Evolutionary conservation across 2,113 vertebrate genomes (phyloP), one percentile per base, ranked within the genome.

Genomic region (Excalfactoria chinensis): DNA sequence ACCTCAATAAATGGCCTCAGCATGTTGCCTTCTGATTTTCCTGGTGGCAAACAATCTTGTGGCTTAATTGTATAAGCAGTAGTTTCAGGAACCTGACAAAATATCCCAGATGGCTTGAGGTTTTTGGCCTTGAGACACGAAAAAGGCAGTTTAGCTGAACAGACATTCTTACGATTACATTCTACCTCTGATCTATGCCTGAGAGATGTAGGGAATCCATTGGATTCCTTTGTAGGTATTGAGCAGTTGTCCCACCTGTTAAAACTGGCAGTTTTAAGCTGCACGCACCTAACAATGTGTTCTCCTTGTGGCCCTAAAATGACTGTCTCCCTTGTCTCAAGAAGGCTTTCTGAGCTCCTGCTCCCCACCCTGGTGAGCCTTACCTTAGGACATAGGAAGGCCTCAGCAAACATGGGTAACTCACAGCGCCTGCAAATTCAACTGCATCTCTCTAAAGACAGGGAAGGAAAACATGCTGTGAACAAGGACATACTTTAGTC

Each of bases 381-480:
- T 97, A 99, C 99, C 99, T 99, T 77, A 99, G 97, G 49, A 99
- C 99, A 69, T 99, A 99, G 23, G 99, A 99, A 86, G 99, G 99
- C 53, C 99, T 98, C 96, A 99, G 96, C 79, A 99, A 98, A 86
- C 99, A 99, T 0, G 99, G 99, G 63, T 99, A 99, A 55, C 98
- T 97, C 93, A 99, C 98, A 66, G 98, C 97, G 49, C 97, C 97
- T 56, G 98, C 98, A 86, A 99, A 99, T 51, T 98, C 90, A 95
- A 99, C 92, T 11, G 99, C 99, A 41, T 99, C 99, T 79, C 98
- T 98, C 99, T 99, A 97, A 93, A 96, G 92, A 79, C 81, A 94
- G 40, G 80, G 30, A 88, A 56, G 72, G 78, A 76, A 88, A 83
- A 89, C 58, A 73, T 32, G 13, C 35, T 63, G 41, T 90, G 74